Evolutionary conservation across 1,140 invertebrate species (phyloP), one percentile per base, ranked within the genome.

Genomic region (Brachionus rotundiformis): DNA sequence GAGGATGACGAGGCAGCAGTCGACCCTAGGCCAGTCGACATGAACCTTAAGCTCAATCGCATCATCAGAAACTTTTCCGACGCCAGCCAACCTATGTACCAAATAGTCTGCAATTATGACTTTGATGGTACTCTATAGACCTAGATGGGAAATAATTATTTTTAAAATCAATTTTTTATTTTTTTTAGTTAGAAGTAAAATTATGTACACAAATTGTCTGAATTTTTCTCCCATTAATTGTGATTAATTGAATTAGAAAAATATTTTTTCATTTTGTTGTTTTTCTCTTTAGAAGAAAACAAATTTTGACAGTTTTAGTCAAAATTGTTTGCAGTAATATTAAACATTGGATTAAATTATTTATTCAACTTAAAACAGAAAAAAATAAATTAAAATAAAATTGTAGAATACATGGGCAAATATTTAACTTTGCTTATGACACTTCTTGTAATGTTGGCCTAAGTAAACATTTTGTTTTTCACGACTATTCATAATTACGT

Each of bases 161-260:
- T 73, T 44, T 73, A 10, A 13, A 3, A 19, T 27, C 8, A 73
- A 73, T 44, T 41, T 44, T 16, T 73, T 33, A 3, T 68, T 68
- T 68, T 36, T 36, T 68, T n/a, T n/a, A 73, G 68, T 73, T 11
- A 73, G 41, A 73, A 73, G 68, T 73, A 73, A 73, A 73, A 44
- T 73, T 41, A 25, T 73, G 33, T 73, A 73, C n/a, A 44, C 65
- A 39, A 71, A 41, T 71, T 33, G 36, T 36, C 3, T 71, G 16
- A 71, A 71, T 71, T 29, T 31, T 33, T 33, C 29, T 31, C 13
- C 31, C 31, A 31, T 65, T 29, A 65, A 65, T 65, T 65, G 61
- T 13, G 10, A 59, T 13, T 59, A 16, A 23, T 59, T 23, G 11
- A 11, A 59, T 23, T n/a, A n/a, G n/a, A 25, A 59, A 23, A 59